These are phyloP conservation scores for Pelobates cultripes DNA, from an alignment of 2,797 vertebrate species.

Conservation along the genomic window DNA sequence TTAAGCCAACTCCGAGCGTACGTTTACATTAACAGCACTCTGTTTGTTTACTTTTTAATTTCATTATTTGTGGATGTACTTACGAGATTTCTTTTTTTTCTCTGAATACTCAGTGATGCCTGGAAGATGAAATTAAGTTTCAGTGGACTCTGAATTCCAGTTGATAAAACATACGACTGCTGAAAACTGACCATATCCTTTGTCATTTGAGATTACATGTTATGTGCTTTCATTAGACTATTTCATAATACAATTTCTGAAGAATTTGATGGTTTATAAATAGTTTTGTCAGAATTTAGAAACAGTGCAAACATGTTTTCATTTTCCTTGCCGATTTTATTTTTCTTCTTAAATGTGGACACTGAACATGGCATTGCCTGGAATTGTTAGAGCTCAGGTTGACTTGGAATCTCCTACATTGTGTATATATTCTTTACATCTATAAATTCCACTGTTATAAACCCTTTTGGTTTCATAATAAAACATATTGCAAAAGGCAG, in stretches of 20 bases:
- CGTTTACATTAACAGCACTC: not conserved
- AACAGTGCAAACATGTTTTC: too few relatives aligned
- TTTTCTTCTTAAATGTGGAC: too few relatives aligned
- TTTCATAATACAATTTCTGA: too few relatives aligned
- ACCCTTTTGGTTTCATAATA: conserved; percentile 27
- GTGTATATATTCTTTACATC: too few relatives aligned
- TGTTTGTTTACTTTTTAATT: not conserved
- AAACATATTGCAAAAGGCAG: conserved; percentile 27
- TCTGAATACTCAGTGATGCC: not conserved
- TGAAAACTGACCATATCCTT: not conserved
- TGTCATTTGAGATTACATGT: not conserved
- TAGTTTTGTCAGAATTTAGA: too few relatives aligned
- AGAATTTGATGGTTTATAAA: too few relatives aligned
- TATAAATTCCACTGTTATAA: too few relatives aligned
- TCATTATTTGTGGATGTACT: not conserved
- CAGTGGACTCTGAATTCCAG: not conserved
- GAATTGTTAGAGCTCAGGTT: too few relatives aligned
- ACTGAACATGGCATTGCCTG: too few relatives aligned
- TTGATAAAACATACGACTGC: not conserved
- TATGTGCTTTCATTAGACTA: not conserved
- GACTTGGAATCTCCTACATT: too few relatives aligned
- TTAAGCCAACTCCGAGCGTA: too few relatives aligned
- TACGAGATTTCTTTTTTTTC: not conserved
- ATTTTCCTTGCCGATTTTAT: too few relatives aligned
- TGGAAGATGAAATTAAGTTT: not conserved